phyloP scores from a whole-genome alignment of 2,113 vertebrate genomes.

The Lamprologus tigripictilis region DNA sequence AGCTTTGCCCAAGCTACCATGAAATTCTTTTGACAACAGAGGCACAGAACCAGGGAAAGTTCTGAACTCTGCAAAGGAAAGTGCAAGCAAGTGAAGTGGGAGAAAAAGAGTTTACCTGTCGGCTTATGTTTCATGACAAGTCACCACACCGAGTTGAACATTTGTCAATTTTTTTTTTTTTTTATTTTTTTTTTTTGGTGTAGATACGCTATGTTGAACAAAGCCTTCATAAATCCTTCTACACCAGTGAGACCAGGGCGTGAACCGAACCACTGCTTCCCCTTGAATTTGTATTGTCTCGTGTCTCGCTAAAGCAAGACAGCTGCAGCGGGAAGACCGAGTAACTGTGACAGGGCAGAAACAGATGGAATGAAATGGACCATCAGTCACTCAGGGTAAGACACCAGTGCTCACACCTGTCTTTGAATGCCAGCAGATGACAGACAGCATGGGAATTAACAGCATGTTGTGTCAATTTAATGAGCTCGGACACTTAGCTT shows the following conservation, averaged over 20 bases:
- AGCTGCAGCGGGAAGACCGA: not conserved
- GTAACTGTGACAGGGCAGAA: conserved; percentile 21
- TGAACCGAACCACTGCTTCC: not conserved
- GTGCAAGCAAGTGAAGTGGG: not conserved
- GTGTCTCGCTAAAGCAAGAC: not conserved
- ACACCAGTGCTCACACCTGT: conserved; percentile 49
- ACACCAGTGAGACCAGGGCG: not conserved
- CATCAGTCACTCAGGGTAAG: conserved; percentile 24
- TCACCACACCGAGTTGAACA: not conserved
- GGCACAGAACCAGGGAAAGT: not conserved
- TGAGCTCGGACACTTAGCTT: not conserved
- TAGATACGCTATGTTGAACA: not conserved
- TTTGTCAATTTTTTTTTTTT: not conserved
- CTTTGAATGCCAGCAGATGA: conserved; percentile 53
- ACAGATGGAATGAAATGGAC: conserved; percentile 43
- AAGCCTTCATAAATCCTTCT: not conserved
- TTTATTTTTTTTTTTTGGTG: not conserved
- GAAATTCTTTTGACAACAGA: conserved; percentile 34
- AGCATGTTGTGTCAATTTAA: conserved; percentile 24
- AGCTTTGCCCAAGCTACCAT: not conserved
- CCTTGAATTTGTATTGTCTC: not conserved
- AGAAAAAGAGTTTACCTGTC: not conserved
- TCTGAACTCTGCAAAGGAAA: not conserved
- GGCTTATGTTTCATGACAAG: conserved; percentile 8
- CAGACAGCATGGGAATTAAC: conserved; percentile 30